These are phyloP conservation scores for Cryptoblepharus egeriae DNA, from an alignment of 2,797 vertebrate species.

Conservation along the genomic window DNA sequence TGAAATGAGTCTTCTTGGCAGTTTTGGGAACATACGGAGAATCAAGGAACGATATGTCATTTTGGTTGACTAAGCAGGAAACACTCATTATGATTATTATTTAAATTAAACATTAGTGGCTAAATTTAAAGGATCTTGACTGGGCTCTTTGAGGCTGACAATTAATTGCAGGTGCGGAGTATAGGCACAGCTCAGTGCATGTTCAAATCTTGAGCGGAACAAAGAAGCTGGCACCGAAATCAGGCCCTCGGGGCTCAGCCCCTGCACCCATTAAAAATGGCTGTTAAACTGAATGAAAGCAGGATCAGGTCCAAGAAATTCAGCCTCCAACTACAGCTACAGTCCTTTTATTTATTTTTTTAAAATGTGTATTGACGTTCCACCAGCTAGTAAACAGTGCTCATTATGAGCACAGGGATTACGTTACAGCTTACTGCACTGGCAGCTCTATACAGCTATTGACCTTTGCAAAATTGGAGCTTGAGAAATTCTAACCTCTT, in stretches of 20 bases:
- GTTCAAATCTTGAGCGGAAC: constrained; percentile 36
- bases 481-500: constrained; percentile 33
- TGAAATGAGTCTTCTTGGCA: not conserved
- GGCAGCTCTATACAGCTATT: constrained; percentile 42
- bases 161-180: constrained; percentile 49
- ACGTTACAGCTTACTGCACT: constrained; percentile 40
- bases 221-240: constrained; percentile 38
- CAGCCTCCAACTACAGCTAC: constrained; percentile 27
- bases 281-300: constrained; percentile 2
- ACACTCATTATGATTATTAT: constrained; percentile 28
- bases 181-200: not conserved
- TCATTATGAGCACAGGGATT: constrained; percentile 52
- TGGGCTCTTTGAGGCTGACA: constrained; percentile 19
- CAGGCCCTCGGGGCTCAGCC: constrained; percentile 19
- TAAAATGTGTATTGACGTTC: constrained; percentile 49
- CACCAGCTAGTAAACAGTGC: constrained; percentile 54
- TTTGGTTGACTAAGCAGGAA: constrained; percentile 35
- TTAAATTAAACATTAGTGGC: constrained; percentile 24
- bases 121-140: constrained; percentile 29
- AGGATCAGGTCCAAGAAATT: constrained; percentile 33
- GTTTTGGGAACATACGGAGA: not conserved
- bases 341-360: constrained; percentile 25
- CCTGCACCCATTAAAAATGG: constrained; percentile 32
- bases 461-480: constrained; percentile 48
- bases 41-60: not conserved